A percentile compares a stretch with the other conserved stretches of the same genome.
Conservation (phyloP, 2,888 invertebrate species). For the Tenthredo distinguenda region DNA sequence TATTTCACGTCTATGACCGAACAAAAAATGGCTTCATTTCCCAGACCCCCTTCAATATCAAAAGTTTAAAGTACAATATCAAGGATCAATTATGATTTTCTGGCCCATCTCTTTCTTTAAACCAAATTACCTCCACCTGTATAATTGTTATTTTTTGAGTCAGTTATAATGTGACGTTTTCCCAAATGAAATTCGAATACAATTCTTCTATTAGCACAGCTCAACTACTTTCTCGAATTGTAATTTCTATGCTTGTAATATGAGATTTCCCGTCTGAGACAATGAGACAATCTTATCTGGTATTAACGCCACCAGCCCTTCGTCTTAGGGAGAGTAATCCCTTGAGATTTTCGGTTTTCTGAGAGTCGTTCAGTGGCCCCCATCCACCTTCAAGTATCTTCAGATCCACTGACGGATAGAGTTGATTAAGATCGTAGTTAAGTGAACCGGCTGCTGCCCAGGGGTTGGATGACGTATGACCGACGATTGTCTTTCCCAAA, state of each 20-base stretch:
- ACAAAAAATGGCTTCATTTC: not conserved
- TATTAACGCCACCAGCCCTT: conserved; percentile 9
- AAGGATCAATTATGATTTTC: not conserved
- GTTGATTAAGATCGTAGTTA: conserved; percentile 39
- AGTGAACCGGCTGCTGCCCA: conserved; percentile 17
- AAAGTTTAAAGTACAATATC: not conserved
- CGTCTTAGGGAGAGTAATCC: not conserved
- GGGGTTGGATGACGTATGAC: conserved; percentile 9
- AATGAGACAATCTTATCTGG: conserved; percentile 38
- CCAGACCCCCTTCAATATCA: not conserved
- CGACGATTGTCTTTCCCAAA: conserved; percentile 25
- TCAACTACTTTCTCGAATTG: not conserved
- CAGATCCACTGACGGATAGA: conserved; percentile 3
- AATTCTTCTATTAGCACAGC: not conserved
- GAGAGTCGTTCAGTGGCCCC: conserved; percentile 3
- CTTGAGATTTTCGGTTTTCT: conserved; percentile 33
- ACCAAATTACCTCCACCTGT: not conserved
- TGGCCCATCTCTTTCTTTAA: not conserved
- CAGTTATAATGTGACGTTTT: not conserved
- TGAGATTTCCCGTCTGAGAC: not conserved
- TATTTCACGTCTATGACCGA: not conserved
- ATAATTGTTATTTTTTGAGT: not conserved
- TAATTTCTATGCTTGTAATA: not conserved
- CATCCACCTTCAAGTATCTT: not conserved
- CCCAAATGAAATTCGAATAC: no score